Conservation (phyloP, 2,113 vertebrate genomes). For the Benitochromis conjunctus region DNA sequence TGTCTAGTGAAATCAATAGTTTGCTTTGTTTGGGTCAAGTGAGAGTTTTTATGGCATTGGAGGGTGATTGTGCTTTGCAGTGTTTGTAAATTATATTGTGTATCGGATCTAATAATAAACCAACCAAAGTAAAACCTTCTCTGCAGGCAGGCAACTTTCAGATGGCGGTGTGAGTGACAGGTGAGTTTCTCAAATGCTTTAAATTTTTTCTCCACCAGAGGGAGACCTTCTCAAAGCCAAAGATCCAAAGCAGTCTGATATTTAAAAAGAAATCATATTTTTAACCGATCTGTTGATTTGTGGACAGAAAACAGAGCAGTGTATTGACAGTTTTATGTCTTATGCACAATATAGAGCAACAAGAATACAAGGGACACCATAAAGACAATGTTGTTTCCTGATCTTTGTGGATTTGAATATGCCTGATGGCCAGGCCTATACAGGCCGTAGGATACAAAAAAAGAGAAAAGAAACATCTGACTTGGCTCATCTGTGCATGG, state of each 20-base stretch:
- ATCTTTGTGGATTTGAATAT: not conserved
- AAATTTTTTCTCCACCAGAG: slow-evolving; percentile 20
- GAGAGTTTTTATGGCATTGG: not conserved
- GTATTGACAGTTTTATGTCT: too few relatives aligned
- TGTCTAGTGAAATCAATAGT: not conserved
- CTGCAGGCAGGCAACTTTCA: not conserved
- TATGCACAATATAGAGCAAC: too few relatives aligned
- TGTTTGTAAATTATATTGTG: not conserved
- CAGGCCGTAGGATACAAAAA: not conserved
- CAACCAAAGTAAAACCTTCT: not conserved
- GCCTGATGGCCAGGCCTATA: not conserved
- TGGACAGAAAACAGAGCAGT: not conserved
- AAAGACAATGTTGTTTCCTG: not conserved
- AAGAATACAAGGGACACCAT: not conserved
- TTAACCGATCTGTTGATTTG: not conserved
- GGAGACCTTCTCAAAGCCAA: slow-evolving; percentile 3
- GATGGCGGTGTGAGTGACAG: not conserved
- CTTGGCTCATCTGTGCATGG: not conserved
- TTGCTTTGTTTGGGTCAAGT: not conserved
- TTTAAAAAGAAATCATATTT: not conserved
- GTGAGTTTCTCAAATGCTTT: not conserved
- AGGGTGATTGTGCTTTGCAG: not conserved
- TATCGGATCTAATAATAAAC: not conserved
- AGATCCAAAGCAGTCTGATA: not conserved
- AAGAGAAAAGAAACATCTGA: not conserved